These are phyloP conservation scores for Muscicapa adusta DNA, from an alignment of 2,113 vertebrate genomes.

Conservation along the genomic window DNA sequence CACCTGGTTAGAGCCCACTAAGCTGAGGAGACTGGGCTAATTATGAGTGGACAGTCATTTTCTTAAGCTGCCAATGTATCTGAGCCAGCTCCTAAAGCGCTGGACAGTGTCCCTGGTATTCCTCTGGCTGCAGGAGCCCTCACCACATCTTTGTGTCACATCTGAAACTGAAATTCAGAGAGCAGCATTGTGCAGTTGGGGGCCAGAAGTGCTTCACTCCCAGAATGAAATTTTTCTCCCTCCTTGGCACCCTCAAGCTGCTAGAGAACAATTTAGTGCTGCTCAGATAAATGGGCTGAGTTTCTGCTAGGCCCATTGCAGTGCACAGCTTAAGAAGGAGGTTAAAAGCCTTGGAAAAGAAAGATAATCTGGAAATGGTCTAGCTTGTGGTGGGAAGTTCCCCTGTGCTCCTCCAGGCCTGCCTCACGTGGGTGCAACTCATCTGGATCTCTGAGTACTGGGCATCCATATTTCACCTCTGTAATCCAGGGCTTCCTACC, in stretches of 20 bases:
- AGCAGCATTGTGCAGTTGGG: background rate
- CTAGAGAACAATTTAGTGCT: background rate
- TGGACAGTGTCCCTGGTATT: background rate
- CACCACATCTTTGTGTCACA: background rate
- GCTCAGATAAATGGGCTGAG: background rate
- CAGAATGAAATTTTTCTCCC: background rate
- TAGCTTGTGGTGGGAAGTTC: background rate
- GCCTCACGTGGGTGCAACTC: accelerated
- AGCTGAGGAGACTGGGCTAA: background rate
- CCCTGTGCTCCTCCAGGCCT: background rate
- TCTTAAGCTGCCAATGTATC: background rate
- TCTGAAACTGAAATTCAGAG: background rate
- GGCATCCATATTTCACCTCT: background rate
- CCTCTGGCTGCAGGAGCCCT: background rate
- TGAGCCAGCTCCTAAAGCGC: background rate
- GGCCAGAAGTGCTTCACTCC: background rate
- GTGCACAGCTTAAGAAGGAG: background rate
- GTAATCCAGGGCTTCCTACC: background rate
- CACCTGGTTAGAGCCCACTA: background rate
- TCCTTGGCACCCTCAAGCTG: background rate
- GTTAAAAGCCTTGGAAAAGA: background rate
- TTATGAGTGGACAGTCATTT: background rate
- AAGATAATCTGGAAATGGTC: background rate
- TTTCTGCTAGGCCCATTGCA: background rate
- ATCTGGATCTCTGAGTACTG: background rate